Percentiles rank a stretch among this genome's conserved stretches.
Conservation (phyloP, 2,113 vertebrate genomes). For the Myrmecophaga tridactyla region DNA sequence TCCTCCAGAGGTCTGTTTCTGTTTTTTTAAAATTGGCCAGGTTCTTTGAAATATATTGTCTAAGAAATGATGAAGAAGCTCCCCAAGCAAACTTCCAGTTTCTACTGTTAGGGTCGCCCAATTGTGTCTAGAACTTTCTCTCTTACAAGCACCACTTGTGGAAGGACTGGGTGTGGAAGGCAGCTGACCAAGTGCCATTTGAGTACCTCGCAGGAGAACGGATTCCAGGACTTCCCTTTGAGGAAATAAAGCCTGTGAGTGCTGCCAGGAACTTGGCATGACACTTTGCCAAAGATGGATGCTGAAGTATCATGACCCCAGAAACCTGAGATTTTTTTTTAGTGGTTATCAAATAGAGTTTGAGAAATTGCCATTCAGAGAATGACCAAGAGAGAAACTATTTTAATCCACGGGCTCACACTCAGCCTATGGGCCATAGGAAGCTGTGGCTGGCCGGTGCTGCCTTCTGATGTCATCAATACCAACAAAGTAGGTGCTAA, state of each 20-base stretch:
- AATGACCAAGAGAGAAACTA: neutral
- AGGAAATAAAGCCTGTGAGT: neutral
- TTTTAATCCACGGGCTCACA: neutral
- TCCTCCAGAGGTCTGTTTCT: neutral
- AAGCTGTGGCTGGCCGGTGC: neutral
- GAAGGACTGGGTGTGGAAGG: neutral
- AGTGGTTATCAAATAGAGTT: neutral
- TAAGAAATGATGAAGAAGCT: neutral
- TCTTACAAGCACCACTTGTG: neutral
- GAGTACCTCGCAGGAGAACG: neutral
- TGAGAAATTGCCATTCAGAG: slow-evolving; percentile 2
- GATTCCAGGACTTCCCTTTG: neutral
- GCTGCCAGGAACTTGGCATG: neutral
- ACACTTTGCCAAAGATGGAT: neutral
- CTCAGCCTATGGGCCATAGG: neutral
- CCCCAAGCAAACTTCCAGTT: neutral
- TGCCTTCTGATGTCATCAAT: neutral
- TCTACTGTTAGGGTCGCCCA: neutral
- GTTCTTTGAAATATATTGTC: neutral
- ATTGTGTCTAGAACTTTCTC: neutral
- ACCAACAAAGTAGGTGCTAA: neutral
- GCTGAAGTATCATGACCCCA: neutral
- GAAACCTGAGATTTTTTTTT: neutral
- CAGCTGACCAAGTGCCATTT: neutral
- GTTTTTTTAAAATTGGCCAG: slow-evolving; percentile 14